Conservation (phyloP, 2,888 invertebrate species). For the Meliscaeva auricollis region DNA sequence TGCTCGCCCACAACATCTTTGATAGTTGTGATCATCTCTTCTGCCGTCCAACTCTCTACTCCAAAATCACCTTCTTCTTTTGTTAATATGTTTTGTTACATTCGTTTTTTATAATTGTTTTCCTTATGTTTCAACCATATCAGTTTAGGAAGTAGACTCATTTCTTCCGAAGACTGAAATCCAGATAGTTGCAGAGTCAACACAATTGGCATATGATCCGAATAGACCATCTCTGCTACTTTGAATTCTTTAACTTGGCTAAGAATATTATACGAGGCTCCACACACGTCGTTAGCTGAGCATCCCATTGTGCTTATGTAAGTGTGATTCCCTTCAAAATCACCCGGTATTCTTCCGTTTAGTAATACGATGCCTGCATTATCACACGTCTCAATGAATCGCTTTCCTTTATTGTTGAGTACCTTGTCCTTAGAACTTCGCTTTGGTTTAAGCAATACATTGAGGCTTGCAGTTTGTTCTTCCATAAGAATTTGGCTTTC, state of each 20-base stretch:
- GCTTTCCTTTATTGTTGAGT: background rate
- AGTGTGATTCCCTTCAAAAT: background rate
- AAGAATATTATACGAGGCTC: too few relatives aligned
- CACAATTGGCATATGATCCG: background rate
- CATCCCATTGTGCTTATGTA: background rate
- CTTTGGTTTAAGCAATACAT: too few relatives aligned
- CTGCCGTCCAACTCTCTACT: too few relatives aligned
- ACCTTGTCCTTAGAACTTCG: background rate
- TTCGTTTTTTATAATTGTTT: too few relatives aligned
- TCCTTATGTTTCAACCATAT: background rate
- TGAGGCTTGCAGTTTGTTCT: too few relatives aligned
- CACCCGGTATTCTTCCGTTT: background rate
- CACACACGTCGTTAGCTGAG: background rate
- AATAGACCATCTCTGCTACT: background rate
- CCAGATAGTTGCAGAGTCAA: too few relatives aligned
- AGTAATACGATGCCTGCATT: background rate
- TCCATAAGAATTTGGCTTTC: too few relatives aligned
- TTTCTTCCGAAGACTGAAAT: background rate
- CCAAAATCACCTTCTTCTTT: too few relatives aligned
- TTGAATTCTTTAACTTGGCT: too few relatives aligned
- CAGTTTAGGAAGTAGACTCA: background rate
- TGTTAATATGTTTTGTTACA: too few relatives aligned
- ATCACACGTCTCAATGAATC: background rate
- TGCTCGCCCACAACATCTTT: too few relatives aligned
- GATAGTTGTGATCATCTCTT: too few relatives aligned